phyloP scores from a whole-genome alignment of 2,797 vertebrate species.

The Macropus fuliginosus region DNA sequence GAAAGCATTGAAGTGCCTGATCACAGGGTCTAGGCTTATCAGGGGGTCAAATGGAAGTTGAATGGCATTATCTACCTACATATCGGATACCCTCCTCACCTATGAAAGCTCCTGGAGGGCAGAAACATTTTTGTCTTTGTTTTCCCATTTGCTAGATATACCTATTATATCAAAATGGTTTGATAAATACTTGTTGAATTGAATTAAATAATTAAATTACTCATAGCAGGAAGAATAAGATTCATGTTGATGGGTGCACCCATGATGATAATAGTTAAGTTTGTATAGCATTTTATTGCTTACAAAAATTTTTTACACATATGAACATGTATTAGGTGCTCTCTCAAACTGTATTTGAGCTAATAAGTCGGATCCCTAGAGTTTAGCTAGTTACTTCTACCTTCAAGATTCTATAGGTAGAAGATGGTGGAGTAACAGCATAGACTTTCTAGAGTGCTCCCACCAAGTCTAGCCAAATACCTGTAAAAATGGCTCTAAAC shows the following conservation, averaged over 20 bases:
- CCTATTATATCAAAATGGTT: not conserved
- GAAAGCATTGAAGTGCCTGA: not conserved
- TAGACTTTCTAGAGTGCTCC: too few species aligned
- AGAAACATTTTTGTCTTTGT: not conserved
- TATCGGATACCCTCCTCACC: not conserved
- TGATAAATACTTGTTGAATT: not conserved
- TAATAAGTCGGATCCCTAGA: not conserved
- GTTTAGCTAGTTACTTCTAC: not conserved
- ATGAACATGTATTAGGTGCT: not conserved
- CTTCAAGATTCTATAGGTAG: not conserved
- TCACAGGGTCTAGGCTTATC: not conserved
- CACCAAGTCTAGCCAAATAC: too few species aligned
- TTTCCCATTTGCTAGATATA: not conserved
- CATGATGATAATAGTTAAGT: not conserved
- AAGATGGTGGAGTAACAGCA: too few species aligned
- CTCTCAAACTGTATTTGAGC: not conserved
- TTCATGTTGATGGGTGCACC: not conserved
- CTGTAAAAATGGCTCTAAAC: too few species aligned
- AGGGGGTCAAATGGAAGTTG: not conserved
- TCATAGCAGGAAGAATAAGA: not conserved
- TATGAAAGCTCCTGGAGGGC: not conserved
- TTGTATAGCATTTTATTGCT: not conserved
- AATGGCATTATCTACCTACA: not conserved
- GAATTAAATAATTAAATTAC: not conserved
- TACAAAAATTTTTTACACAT: not conserved